A percentile compares a stretch with the other conserved stretches of the same genome.
Conservation (phyloP, 2,797 vertebrate genomes). For the Poeciliopsis infans region DNA sequence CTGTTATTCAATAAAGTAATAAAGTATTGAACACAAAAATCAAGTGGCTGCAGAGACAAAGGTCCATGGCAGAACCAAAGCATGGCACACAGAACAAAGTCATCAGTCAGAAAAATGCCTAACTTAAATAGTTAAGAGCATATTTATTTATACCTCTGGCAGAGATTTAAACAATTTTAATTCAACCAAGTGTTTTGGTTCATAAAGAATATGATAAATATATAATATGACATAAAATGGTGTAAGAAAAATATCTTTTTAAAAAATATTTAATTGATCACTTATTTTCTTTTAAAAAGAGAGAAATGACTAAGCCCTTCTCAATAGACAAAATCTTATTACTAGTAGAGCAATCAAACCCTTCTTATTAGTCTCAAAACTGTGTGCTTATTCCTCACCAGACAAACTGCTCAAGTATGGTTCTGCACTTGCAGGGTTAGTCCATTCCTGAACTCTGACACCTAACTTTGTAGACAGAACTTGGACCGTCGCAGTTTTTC, state of each 20-base stretch:
- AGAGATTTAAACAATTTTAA: neutral
- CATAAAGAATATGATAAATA: neutral
- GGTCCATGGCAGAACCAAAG: neutral
- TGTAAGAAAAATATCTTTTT: too few relatives aligned
- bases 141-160: neutral
- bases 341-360: neutral
- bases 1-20: neutral
- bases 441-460: constrained; percentile 91
- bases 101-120: neutral
- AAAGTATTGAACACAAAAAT: neutral
- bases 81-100: neutral
- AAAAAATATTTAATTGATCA: too few relatives aligned
- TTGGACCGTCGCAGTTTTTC: constrained; percentile 90
- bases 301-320: neutral
- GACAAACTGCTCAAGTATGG: constrained; percentile 75
- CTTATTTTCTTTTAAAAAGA: neutral
- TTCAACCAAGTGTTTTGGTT: neutral
- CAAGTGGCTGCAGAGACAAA: neutral
- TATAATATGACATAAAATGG: neutral
- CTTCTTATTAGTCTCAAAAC: neutral
- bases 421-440: constrained; percentile 84
- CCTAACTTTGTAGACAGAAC: constrained; percentile 85
- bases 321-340: neutral
- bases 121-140: neutral
- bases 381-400: constrained; percentile 73